phyloP scores from a whole-genome alignment of 64 coral and sea anemone species.

The Cladopsammia gracilis region DNA sequence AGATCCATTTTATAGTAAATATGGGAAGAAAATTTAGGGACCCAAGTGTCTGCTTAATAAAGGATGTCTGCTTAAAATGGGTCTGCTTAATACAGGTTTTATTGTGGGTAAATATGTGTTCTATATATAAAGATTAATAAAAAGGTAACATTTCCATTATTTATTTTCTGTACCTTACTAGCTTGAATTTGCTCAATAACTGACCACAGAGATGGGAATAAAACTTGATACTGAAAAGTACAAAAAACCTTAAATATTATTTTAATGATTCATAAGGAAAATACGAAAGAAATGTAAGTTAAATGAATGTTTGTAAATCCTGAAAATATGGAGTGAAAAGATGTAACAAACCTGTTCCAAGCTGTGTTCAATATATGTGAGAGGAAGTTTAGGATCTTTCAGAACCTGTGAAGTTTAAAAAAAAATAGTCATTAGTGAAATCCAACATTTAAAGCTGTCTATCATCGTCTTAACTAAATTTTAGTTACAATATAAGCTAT shows the following conservation, averaged over 20 bases:
- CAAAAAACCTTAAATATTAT: background rate
- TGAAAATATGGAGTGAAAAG: background rate
- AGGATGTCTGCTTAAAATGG: no score
- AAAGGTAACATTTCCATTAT: background rate
- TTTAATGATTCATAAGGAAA: background rate
- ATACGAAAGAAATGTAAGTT: no score
- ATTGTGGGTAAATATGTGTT: no score
- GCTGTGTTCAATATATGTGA: constrained; percentile 86
- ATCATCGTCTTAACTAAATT: background rate
- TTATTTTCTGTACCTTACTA: constrained; percentile 47
- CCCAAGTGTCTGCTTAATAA: no score
- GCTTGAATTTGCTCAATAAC: constrained; percentile 84
- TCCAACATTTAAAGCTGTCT: background rate
- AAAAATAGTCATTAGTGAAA: background rate
- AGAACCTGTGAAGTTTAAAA: constrained; percentile 52
- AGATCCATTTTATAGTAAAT: no score
- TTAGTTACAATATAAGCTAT: no score
- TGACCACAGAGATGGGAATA: constrained; percentile 76
- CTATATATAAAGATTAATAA: background rate
- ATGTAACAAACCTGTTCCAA: constrained; percentile 71
- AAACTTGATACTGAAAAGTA: constrained; percentile 78
- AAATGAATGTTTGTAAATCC: no score
- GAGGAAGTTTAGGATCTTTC: constrained; percentile 82
- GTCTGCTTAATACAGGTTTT: no score
- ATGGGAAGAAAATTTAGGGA: no score